These are phyloP conservation scores for Synergus laeviventris DNA, from an alignment of 2,888 invertebrate species.

Conservation along the genomic window DNA sequence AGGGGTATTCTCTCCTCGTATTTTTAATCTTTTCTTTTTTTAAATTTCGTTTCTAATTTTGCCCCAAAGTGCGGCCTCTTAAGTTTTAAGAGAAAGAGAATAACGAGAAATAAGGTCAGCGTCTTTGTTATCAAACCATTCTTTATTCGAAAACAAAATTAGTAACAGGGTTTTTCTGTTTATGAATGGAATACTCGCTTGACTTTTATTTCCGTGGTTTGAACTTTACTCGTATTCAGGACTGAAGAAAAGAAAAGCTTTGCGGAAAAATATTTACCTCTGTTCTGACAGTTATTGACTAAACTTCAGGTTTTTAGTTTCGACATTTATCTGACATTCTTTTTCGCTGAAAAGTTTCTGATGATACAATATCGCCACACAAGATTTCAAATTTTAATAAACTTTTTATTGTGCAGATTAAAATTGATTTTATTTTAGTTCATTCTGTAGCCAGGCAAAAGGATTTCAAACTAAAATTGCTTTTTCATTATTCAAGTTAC, in stretches of 20 bases:
- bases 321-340: neutral
- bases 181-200: neutral
- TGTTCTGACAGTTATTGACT: neutral
- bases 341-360: neutral
- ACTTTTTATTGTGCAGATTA: too few relatives aligned
- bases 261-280: neutral
- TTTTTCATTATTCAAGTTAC: too few relatives aligned
- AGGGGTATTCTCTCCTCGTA: neutral
- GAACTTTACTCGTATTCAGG: neutral
- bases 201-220: neutral
- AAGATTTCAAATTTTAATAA: too few relatives aligned
- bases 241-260: neutral
- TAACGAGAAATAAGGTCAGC: neutral
- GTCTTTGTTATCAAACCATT: neutral
- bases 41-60: too few relatives aligned
- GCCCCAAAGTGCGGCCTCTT: too few relatives aligned
- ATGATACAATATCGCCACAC: neutral
- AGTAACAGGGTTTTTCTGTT: neutral
- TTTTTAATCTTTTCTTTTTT: neutral
- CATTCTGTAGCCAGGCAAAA: too few relatives aligned
- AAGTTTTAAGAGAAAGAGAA: neutral
- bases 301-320: neutral
- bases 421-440: too few relatives aligned
- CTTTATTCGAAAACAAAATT: neutral
- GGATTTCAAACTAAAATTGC: too few relatives aligned